Evolutionary conservation across 2,888 invertebrate species (phyloP).

Genomic region (Aricia artaxerxes): DNA sequence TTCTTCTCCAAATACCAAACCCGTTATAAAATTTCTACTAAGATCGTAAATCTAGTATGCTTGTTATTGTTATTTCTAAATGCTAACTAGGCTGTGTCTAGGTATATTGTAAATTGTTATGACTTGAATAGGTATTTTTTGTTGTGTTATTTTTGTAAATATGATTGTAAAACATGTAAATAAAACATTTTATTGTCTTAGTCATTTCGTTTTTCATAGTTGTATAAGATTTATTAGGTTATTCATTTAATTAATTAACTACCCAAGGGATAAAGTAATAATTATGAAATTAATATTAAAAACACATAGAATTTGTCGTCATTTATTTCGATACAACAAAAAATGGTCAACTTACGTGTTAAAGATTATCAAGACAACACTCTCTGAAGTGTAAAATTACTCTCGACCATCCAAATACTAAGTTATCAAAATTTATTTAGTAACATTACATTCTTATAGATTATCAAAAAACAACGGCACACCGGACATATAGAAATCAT

Average conservation of each 20-base stretch:
- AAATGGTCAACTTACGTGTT: background rate
- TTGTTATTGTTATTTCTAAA: background rate
- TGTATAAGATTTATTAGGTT: no score
- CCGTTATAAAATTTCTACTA: conserved; percentile 8
- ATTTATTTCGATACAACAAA: background rate
- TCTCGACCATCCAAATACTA: no score
- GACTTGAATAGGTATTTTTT: background rate
- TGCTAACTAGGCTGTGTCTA: background rate
- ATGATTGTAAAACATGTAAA: background rate
- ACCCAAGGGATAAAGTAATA: no score
- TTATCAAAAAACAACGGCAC: conserved; percentile 17
- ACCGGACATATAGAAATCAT: conserved; percentile 16
- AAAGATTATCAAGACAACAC: background rate
- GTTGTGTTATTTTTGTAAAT: background rate
- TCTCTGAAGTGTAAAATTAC: no score
- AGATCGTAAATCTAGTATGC: background rate
- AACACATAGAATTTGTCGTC: background rate
- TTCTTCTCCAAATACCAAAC: background rate
- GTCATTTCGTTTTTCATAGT: background rate
- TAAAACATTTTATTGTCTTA: background rate
- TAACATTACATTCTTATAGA: background rate
- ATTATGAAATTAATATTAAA: background rate
- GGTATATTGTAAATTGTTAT: background rate
- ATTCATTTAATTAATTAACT: no score
- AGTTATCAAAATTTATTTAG: background rate